Base-by-base conservation (phyloP, 2,797 vertebrate species). In the Botia almorhae region DNA sequence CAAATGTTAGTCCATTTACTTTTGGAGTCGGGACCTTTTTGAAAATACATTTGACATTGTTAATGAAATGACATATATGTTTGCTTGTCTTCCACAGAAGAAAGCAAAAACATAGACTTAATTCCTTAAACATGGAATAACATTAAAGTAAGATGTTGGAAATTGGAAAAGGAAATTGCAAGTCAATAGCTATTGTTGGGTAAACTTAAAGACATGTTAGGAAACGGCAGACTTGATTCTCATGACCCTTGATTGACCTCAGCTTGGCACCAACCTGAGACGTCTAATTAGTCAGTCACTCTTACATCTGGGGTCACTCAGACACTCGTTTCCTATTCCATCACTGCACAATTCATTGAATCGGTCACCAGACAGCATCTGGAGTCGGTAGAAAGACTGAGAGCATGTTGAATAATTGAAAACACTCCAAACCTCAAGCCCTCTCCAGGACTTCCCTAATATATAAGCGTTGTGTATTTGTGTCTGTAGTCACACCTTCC, bases 351-450 rank as follows among this genome's bases (percentile, higher is more conserved):
- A 70, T 73, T 76, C 70, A 81, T 43, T 75, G 58, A 79, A 51
- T 33, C 43, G 50, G 56, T 48, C 43, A 64, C 29, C 60, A 83
- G 60, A 58, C 48, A 68, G 74, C 43, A 55, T 74, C 65, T 78
- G 73, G 56, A 77, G 71, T 72, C 51, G 46, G 67, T 58, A 71
- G 76, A 75, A 81, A 74, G 50, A 1, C 69, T n/a, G 53, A 81
- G 78, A 73, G 82, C 39, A 17, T 83, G 73, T 29, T 84, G 76
- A 83, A 86, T 84, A 74, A 84, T 82, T 84, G 61, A 85, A 80
- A 78, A 69, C 7, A 43, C 29, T 74, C 69, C 64, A 80, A 76
- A 72, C 39, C 73, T 29, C 76, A 79, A 53, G 56, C 23, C 73
- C 29, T 33, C 70, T 56, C 58, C 56, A 65, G 51, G 74, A 46